phyloP scores from a whole-genome alignment of 92 coral and sea anemone genomes.

The Epizoanthus stellaris region DNA sequence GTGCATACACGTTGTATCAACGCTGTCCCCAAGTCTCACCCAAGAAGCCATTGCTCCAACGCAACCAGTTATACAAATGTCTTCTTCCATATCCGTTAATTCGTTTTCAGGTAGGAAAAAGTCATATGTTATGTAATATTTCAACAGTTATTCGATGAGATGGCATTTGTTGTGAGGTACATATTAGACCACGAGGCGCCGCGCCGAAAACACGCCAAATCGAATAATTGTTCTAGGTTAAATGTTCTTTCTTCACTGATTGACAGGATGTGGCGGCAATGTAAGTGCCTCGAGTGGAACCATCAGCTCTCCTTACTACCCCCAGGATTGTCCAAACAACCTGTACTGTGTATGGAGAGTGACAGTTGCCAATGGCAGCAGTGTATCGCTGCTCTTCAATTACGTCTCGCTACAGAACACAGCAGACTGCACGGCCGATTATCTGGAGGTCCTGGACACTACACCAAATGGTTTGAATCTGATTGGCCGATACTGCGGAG shows the following conservation, averaged over 20 bases:
- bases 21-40: not conserved
- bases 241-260: not conserved
- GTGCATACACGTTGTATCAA: not conserved
- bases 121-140: too few relatives aligned
- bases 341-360: constrained; percentile 36
- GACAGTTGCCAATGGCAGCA: constrained; percentile 19
- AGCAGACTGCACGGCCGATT: constrained; percentile 14
- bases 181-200: too few relatives aligned
- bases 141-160: not conserved
- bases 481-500: constrained; percentile 39
- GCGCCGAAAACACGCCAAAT: not conserved
- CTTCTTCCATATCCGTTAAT: not conserved
- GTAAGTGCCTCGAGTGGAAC: constrained; percentile 19
- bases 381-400: constrained; percentile 15
- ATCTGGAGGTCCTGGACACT: constrained; percentile 40
- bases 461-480: constrained; percentile 26
- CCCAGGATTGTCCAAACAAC: constrained; percentile 18
- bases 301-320: constrained; percentile 28
- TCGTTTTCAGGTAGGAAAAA: not conserved
- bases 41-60: constrained; percentile 1
- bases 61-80: not conserved
- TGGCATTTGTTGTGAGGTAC: too few relatives aligned
- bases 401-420: constrained; percentile 28
- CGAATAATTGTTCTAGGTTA: not conserved
- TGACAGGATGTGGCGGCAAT: constrained; percentile 42